Conservation (phyloP, 2,797 vertebrate genomes). For the Falco columbarius region DNA sequence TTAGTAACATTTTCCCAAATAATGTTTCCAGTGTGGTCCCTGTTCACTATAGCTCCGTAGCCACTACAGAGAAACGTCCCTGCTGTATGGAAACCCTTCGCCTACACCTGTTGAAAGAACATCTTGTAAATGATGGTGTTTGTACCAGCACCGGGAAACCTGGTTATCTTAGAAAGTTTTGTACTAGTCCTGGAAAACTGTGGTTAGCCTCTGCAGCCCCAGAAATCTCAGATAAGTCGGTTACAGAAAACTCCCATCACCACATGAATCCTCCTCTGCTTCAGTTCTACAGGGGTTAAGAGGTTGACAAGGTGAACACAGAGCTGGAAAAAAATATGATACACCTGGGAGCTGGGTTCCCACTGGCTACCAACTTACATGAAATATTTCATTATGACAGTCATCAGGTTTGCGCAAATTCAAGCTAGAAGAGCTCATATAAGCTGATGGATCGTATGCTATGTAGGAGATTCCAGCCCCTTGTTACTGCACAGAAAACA, state of each 20-base stretch:
- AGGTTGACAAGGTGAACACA: background rate
- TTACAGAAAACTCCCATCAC: background rate
- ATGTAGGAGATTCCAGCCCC: background rate
- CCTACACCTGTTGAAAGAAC: too few species aligned
- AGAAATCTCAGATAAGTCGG: rapidly evolving
- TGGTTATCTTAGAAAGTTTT: background rate
- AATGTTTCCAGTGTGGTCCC: background rate
- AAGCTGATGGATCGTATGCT: background rate
- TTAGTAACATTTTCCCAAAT: background rate
- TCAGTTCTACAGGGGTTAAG: background rate
- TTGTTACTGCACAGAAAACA: too few species aligned
- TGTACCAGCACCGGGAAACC: background rate
- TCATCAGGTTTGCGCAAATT: background rate
- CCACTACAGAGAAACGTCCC: background rate
- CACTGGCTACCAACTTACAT: background rate
- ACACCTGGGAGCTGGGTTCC: background rate
- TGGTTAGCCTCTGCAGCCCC: background rate
- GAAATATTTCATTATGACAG: background rate
- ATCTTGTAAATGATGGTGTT: rapidly evolving
- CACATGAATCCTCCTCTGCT: too few species aligned
- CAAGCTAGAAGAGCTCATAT: background rate
- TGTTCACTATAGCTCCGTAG: background rate
- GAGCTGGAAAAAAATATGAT: background rate
- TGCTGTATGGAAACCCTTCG: background rate
- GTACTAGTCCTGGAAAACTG: background rate